A percentile compares a stretch with the other conserved stretches of the same genome.
Conservation (phyloP, 2,797 vertebrate species). For the Staurois parvus region DNA sequence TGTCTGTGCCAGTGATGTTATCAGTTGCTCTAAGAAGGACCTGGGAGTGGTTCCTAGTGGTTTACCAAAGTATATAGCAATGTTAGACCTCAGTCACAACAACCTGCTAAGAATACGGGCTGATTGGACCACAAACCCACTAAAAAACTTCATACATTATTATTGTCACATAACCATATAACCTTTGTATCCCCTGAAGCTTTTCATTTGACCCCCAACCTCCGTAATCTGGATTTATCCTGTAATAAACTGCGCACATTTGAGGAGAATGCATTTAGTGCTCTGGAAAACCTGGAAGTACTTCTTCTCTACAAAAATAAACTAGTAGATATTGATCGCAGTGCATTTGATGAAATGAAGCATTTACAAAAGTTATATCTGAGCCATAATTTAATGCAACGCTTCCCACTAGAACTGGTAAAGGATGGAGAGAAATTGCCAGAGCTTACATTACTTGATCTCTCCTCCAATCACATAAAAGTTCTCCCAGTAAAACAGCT, state of each 20-base stretch:
- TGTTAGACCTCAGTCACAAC: conserved; percentile 95
- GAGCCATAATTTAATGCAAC: conserved; percentile 91
- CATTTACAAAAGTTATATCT: conserved; percentile 94
- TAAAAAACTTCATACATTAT: conserved; percentile 87
- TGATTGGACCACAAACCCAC: conserved; percentile 85
- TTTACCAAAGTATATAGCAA: conserved; percentile 85
- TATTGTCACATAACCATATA: conserved; percentile 92
- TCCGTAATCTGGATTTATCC: conserved; percentile 93
- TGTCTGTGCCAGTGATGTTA: conserved; percentile 95
- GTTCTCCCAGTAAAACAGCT: conserved; percentile 81
- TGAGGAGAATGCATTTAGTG: conserved; percentile 91
- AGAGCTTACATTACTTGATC: conserved; percentile 87
- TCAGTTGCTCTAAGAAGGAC: conserved; percentile 93
- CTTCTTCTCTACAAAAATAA: conserved; percentile 93
- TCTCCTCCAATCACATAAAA: conserved; percentile 93
- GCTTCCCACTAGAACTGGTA: conserved; percentile 91
- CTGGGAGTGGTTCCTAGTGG: conserved; percentile 78
- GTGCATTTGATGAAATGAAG: conserved; percentile 84
- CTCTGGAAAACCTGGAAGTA: conserved; percentile 86
- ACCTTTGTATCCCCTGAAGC: conserved; percentile 92
- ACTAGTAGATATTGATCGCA: conserved; percentile 86
- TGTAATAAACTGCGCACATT: conserved; percentile 85
- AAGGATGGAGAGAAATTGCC: conserved; percentile 84
- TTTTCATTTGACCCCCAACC: conserved; percentile 83
- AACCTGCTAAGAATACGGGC: conserved; percentile 81